Evolutionary conservation across 2,113 vertebrate species (phyloP).

Genomic region (Pampusana beccarii): DNA sequence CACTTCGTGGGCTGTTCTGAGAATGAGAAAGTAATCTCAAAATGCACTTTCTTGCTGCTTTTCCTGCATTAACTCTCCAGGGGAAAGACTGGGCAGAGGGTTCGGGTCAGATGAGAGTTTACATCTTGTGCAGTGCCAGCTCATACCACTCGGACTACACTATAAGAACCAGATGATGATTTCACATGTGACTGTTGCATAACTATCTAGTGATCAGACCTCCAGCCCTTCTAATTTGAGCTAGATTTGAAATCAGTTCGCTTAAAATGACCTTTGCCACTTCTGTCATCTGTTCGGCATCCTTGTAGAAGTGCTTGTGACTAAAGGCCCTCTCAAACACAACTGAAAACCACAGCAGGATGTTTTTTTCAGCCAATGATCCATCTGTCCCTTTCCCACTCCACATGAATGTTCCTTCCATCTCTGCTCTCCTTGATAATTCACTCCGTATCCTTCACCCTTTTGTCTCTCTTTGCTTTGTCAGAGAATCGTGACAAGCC

Average conservation of each 20-base stretch:
- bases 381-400: not conserved
- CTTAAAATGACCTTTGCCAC: not conserved
- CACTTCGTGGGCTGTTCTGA: not conserved
- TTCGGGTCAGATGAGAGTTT: not conserved
- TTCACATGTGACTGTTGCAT: not conserved
- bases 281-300: not conserved
- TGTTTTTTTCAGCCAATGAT: not conserved
- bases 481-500: not conserved
- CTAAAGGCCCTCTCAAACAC: not conserved
- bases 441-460: not conserved
- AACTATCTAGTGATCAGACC: not conserved
- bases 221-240: not conserved
- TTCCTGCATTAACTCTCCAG: not conserved
- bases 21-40: not conserved
- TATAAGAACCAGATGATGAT: not conserved
- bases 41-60: not conserved
- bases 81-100: not conserved
- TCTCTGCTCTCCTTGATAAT: not conserved
- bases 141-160: not conserved
- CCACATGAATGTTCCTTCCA: not conserved
- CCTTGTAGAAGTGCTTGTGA: not conserved
- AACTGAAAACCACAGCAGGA: not conserved
- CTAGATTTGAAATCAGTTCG: not conserved
- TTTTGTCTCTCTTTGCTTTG: not conserved
- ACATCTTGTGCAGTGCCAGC: not conserved